Evolutionary conservation across 2,797 vertebrate genomes (phyloP).

Genomic region (Thamnophis elegans): DNA sequence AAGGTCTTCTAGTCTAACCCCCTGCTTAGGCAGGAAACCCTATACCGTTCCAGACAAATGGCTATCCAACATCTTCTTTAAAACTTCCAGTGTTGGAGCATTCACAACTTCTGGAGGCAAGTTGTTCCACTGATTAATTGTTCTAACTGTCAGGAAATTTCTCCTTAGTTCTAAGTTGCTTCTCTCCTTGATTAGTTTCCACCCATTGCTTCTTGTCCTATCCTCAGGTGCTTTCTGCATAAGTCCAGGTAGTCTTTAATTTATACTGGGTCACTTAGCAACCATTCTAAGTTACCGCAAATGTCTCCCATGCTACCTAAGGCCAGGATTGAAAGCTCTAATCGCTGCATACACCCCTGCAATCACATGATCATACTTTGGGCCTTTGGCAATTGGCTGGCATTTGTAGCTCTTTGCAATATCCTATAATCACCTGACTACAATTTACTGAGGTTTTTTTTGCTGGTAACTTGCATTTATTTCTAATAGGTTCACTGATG

Average conservation of each 20-base stretch:
- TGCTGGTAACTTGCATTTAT: too few species aligned
- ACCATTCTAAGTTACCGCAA: neutral
- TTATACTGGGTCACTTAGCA: neutral
- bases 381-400: neutral
- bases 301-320: neutral
- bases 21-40: too few species aligned
- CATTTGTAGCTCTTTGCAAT: neutral
- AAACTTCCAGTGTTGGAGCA: too few species aligned
- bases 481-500: neutral
- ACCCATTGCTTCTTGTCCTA: too few species aligned
- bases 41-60: too few species aligned
- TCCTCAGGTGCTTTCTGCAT: neutral
- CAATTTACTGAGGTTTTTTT: neutral
- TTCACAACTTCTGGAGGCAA: too few species aligned
- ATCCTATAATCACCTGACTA: neutral
- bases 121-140: too few species aligned
- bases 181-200: too few species aligned
- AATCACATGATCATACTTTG: neutral
- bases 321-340: neutral
- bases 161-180: too few species aligned
- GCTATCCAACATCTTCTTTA: too few species aligned
- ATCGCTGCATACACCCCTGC: neutral
- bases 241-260: neutral
- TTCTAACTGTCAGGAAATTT: too few species aligned
- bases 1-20: too few species aligned